Evolutionary conservation across 2,113 vertebrate species (phyloP).

Genomic region (Hydrolagus affinis): DNA sequence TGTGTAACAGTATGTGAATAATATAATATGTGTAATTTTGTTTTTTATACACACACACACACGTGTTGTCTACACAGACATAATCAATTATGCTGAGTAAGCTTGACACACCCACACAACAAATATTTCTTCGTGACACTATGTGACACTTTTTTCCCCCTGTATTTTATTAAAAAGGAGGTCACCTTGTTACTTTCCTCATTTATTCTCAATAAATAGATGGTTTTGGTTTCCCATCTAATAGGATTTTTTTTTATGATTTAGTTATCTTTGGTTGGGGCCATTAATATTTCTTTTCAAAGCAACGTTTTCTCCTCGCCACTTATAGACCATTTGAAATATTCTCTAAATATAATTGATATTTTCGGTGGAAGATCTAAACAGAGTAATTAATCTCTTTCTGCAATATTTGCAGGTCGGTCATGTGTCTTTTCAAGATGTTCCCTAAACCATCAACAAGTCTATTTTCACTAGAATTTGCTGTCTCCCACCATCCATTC

Average conservation of each 20-base stretch:
- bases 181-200: background rate
- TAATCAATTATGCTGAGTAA: too few species aligned
- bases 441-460: background rate
- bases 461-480: conserved; percentile 1
- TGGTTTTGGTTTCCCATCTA: background rate
- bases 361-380: background rate
- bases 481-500: background rate
- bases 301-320: background rate
- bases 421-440: background rate
- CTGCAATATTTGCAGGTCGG: background rate
- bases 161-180: background rate
- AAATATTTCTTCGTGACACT: too few species aligned
- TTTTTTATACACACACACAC: too few species aligned
- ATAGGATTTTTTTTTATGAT: background rate
- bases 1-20: too few species aligned
- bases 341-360: conserved; percentile 16
- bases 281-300: conserved; percentile 8
- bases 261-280: background rate
- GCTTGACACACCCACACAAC: too few species aligned
- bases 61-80: too few species aligned
- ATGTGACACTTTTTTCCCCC: too few species aligned
- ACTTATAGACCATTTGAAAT: background rate
- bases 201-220: too few species aligned
- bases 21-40: too few species aligned
- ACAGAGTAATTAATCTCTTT: conserved; percentile 17